phyloP scores from a whole-genome alignment of 2,113 vertebrate species.

The Larimichthys crocea region DNA sequence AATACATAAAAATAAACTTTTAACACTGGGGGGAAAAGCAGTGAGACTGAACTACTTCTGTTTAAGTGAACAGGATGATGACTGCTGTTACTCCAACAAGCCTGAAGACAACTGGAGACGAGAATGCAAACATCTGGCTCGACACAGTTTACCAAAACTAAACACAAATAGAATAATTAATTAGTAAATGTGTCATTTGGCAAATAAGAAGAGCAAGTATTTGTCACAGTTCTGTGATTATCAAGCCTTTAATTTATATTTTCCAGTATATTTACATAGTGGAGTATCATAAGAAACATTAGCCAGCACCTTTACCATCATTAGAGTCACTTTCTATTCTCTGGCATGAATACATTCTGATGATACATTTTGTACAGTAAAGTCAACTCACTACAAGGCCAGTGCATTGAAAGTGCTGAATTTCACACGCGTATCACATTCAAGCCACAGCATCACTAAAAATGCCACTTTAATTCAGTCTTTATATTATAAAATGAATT shows the following conservation, averaged over 20 bases:
- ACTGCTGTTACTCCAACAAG: neutral
- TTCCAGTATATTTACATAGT: neutral
- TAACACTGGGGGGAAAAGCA: neutral
- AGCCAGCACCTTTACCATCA: neutral
- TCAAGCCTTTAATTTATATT: neutral
- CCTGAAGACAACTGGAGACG: neutral
- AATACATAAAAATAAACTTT: neutral
- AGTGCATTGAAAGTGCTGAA: neutral
- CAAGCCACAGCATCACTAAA: neutral
- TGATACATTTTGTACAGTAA: neutral
- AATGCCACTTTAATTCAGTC: no score
- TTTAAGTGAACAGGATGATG: neutral
- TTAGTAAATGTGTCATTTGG: neutral
- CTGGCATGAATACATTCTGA: neutral
- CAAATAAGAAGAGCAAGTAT: neutral
- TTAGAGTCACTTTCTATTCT: neutral
- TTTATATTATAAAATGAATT: neutral
- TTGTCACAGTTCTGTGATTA: neutral
- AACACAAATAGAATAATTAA: neutral
- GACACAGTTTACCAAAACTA: neutral
- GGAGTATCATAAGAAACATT: neutral
- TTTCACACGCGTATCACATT: conserved; percentile 5
- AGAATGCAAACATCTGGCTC: neutral
- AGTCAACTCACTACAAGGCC: neutral
- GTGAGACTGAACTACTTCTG: neutral